Evolutionary conservation across 1,140 invertebrate species (phyloP).

Genomic region (Scaptomyza pallida): DNA sequence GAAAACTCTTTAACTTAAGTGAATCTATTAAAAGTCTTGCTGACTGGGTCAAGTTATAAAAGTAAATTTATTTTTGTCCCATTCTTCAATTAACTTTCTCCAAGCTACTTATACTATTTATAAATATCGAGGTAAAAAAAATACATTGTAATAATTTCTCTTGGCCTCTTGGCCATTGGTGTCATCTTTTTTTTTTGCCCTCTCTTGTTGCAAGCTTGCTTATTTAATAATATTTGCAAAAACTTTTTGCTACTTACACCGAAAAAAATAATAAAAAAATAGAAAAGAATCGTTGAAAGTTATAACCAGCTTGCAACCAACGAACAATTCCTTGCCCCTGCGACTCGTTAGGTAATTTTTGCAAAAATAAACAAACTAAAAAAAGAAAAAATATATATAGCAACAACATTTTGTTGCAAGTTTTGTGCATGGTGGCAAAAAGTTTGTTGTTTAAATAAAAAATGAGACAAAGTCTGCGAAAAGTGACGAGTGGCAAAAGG

Average conservation of each 20-base stretch:
- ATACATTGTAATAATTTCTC: background rate
- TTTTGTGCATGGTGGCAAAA: constrained; percentile 42
- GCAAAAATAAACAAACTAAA: background rate
- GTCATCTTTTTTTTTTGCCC: constrained; percentile 5
- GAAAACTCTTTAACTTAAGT: background rate
- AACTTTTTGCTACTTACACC: constrained; percentile 45
- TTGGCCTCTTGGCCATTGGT: background rate
- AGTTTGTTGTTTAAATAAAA: constrained; percentile 61
- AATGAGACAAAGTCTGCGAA: constrained; percentile 62
- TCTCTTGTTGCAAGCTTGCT: constrained; percentile 26
- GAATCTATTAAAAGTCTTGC: background rate
- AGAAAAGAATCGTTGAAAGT: constrained; percentile 14
- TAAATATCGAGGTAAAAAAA: background rate
- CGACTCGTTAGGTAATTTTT: constrained; percentile 46
- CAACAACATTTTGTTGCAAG: too few species aligned
- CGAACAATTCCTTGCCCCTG: constrained; percentile 1
- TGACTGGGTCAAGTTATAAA: background rate
- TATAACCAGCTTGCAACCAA: constrained; percentile 37
- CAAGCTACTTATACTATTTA: background rate
- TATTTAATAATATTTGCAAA: constrained; percentile 56
- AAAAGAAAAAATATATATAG: constrained; percentile 7
- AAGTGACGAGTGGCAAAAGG: constrained; percentile 61
- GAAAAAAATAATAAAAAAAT: background rate
- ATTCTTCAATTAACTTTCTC: background rate
- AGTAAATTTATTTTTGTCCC: background rate